A percentile compares a stretch with the other conserved stretches of the same genome.
Evolutionary conservation across 2,888 invertebrate species (phyloP).

Genomic region (Keiferia lycopersicella): DNA sequence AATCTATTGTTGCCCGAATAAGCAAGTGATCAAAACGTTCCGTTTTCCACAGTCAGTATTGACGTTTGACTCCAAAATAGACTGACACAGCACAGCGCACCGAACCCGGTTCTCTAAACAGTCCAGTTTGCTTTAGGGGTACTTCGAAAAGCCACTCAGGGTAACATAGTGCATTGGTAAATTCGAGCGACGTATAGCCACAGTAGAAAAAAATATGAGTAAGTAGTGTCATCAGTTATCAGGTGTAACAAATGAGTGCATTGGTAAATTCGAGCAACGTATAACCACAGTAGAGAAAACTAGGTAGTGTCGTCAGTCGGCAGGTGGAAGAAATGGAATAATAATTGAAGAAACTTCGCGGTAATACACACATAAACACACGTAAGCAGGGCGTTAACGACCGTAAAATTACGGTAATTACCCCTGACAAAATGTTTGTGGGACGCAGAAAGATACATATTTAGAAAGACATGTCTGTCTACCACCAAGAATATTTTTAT

Average conservation of each 20-base stretch:
- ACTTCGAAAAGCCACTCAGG: constrained; percentile 23
- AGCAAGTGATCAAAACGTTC: not conserved
- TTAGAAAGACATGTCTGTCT: too few relatives aligned
- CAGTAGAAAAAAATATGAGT: too few relatives aligned
- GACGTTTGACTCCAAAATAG: constrained; percentile 5
- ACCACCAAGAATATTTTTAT: too few relatives aligned
- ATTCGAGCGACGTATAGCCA: constrained; percentile 27
- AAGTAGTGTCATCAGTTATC: too few relatives aligned
- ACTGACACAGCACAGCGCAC: not conserved
- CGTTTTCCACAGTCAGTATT: not conserved
- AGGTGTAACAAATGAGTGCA: constrained; percentile 14
- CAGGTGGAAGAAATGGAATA: too few relatives aligned
- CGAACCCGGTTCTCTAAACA: constrained; percentile 4
- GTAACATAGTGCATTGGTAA: constrained; percentile 29
- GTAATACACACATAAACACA: too few relatives aligned
- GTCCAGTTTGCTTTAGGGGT: constrained; percentile 11
- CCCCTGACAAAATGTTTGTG: too few relatives aligned
- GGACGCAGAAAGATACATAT: too few relatives aligned
- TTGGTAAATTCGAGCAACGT: constrained; percentile 29
- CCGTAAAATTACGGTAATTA: too few relatives aligned
- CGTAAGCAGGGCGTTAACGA: too few relatives aligned
- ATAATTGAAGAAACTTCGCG: too few relatives aligned
- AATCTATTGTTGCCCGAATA: not conserved
- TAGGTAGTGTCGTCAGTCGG: too few relatives aligned
- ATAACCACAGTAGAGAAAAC: not conserved